Evolutionary conservation across 2,113 vertebrate species (phyloP), one percentile per base, ranked within the genome.

Genomic region (Dendrocopos noguchii): DNA sequence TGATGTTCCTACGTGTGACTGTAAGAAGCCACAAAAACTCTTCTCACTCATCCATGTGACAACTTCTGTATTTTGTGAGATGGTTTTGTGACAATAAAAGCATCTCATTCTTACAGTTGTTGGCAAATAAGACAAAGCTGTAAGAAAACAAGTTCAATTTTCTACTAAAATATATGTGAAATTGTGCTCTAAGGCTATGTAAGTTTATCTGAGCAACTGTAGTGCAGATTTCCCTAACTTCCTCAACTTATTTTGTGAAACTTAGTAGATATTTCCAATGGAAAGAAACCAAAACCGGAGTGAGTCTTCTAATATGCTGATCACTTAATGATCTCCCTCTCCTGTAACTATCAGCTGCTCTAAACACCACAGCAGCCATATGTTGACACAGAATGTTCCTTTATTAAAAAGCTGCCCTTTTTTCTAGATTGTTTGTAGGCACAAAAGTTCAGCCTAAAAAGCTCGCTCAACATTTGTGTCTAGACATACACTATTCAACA

Each of bases 381-480:
- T 91, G 92, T 31, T 80, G 82, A 59, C 2, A 7, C 68, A 93
- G 86, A 95, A 94, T 77, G 89, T 80, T 80, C 55, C 76, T 93
- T 90, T 84, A 65, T 84, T 64, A 31, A 71, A 80, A 92, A 71
- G 36, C 83, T 44, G 57, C 78, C 64, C 52, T 55, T 72, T 61
- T 57, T 17, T 90, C 61, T 68, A 75, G 76, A 81, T 33, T 84
- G 39, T 75, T 74, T 80, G 42, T 1, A 1, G 52, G 59, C 82
- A 89, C 75, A 92, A 72, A 89, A 94, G 72, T 78, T 93, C 86
- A 92, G 55, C 71, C 42, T 89, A 70, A 92, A 91, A 75, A 63
- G 9, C 81, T 82, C 2, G 0, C 73, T 95, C 76, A 80, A 66
- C 15, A 13, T 59, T 90, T 64, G 66, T 22, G 72, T 73, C 73